Evolutionary conservation across 2,888 invertebrate genomes (phyloP).

Genomic region (Amphipoea oculea): DNA sequence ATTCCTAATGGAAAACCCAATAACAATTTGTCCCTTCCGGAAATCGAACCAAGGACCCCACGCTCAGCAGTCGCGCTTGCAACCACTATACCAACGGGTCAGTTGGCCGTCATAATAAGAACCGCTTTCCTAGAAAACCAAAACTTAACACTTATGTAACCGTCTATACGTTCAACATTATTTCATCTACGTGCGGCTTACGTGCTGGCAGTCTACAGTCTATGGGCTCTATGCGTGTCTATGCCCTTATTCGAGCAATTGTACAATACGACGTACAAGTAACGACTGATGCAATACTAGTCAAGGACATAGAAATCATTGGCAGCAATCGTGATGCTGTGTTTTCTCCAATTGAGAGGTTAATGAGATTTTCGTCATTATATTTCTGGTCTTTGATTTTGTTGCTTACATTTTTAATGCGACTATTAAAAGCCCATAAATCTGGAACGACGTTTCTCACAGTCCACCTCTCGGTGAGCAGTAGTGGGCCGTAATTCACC

Average conservation of each 20-base stretch:
- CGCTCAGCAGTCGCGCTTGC: too few relatives aligned
- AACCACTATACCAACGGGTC: too few relatives aligned
- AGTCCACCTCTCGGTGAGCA: too few relatives aligned
- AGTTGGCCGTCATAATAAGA: not conserved
- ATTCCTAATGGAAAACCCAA: too few relatives aligned
- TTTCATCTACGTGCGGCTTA: slow-evolving; percentile 53
- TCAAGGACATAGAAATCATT: slow-evolving; percentile 72
- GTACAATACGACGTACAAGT: slow-evolving; percentile 48
- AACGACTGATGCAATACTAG: slow-evolving; percentile 60
- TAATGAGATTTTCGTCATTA: slow-evolving; percentile 54
- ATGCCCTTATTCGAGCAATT: slow-evolving; percentile 54
- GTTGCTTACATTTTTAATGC: not conserved
- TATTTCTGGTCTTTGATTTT: not conserved
- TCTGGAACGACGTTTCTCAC: not conserved
- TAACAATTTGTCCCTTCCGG: too few relatives aligned
- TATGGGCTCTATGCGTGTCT: slow-evolving; percentile 55
- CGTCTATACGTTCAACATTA: slow-evolving; percentile 55
- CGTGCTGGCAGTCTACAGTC: slow-evolving; percentile 55
- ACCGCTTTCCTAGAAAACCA: not conserved
- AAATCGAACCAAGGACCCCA: too few relatives aligned
- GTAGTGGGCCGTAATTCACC: too few relatives aligned
- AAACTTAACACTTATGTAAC: slow-evolving; percentile 37
- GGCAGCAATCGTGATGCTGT: slow-evolving; percentile 40
- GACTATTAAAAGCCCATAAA: not conserved
- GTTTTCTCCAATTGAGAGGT: slow-evolving; percentile 38